Base-by-base conservation (phyloP, 2,113 vertebrate genomes). In the Rhizomys pruinosus region DNA sequence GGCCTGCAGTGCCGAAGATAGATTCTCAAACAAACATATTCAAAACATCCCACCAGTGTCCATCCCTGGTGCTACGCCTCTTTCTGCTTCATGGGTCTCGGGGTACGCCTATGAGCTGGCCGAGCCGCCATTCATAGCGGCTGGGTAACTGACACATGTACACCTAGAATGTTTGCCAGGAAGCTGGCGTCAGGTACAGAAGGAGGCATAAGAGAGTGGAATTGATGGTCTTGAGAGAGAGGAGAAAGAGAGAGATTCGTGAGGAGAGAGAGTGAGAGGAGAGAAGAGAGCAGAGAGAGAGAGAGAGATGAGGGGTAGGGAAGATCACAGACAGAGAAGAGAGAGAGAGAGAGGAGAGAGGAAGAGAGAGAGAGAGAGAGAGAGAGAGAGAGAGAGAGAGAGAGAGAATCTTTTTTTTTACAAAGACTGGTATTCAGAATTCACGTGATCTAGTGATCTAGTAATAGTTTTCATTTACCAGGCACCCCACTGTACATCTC, bases 41-140 rank as follows among this genome's bases (percentile, higher is more conserved):
- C 63, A 68, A 91, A 84, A 92, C 20, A 34, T 15, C 52, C 23
- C 22, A 17, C n/a, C 8, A 7, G 64, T 52, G 73, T 39, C 89
- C 77, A 81, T 5, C 5, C 47, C 59, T 84, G 32, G 69, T 16
- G 90, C 93, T 69, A 76, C 20, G 17, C 42, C 44, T 39, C 55
- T 23, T 10, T 4, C 4, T 12, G 7, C 11, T 16, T 3, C 11
- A 0, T 4, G 7, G 4, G 0, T 0, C 8, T 23, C 0, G 3
- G 47, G 15, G 17, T 73, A 42, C 61, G 52, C 39, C n/a, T n/a
- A 96, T 94, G 92, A 44, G 72, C 27, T 23, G 71, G 71, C 66
- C 64, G 47, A 63, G 84, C 52, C 93, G 91, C 92, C 97, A 94
- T 84, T 96, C n/a, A n/a, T 97, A 87, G 82, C 64, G 95, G 71